These are phyloP conservation scores for Zapornia atra DNA, from an alignment of 2,113 vertebrate genomes.

Conservation along the genomic window DNA sequence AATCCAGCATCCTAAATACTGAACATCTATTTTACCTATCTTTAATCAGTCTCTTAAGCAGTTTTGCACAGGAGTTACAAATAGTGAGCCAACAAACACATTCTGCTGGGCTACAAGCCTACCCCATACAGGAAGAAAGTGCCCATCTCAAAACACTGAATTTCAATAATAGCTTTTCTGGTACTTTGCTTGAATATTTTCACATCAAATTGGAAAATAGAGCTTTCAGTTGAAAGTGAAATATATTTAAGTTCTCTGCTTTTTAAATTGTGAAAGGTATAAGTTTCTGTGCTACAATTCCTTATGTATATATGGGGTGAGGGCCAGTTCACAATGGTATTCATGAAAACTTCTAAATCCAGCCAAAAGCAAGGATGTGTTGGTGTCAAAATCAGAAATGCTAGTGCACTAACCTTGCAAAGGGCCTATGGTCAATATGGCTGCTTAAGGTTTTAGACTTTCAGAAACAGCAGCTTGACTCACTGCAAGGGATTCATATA, in stretches of 20 bases:
- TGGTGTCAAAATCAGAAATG: neutral
- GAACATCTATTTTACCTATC: neutral
- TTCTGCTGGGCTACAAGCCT: neutral
- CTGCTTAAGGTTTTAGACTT: slow-evolving; percentile 20
- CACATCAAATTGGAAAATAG: neutral
- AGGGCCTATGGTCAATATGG: neutral
- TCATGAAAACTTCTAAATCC: neutral
- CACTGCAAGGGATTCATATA: neutral
- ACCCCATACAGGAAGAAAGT: neutral
- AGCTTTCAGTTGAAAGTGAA: neutral
- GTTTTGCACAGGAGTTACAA: neutral
- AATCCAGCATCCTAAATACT: neutral
- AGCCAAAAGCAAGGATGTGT: neutral
- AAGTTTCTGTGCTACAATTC: neutral
- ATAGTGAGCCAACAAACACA: neutral
- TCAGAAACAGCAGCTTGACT: slow-evolving; percentile 23
- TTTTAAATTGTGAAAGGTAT: neutral
- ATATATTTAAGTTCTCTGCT: neutral
- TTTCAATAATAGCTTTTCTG: neutral
- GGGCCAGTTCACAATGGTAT: neutral
- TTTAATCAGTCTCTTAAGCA: neutral
- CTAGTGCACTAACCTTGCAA: neutral
- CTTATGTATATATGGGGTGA: neutral
- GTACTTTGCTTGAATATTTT: neutral
- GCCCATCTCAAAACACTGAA: neutral